Base-by-base conservation (phyloP, 2,888 invertebrate species). In the Eulithis testata region DNA sequence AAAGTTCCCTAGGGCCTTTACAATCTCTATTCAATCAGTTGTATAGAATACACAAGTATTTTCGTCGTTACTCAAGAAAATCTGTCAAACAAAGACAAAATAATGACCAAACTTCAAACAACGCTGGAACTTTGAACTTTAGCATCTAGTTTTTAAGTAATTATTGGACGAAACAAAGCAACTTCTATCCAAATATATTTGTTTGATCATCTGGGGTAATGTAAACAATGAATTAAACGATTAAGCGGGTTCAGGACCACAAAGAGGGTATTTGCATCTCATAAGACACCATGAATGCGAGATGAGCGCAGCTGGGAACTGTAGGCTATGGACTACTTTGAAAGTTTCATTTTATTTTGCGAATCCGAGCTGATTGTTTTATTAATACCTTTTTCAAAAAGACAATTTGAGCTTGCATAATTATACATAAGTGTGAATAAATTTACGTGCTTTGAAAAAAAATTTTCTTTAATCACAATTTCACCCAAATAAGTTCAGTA, bases 221-320 rank as follows among this genome's bases (percentile, higher is more conserved):
- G 62, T 37, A 62, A 56, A 72, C 72, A 72, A 70, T 72, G 76
- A 77, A 75, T 78, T 77, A 75, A 73, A 73, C 75, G 78, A 76
- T 79, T 79, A 79, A 69, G 64, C 63, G 68, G 65, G 51, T 49
- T 14, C 68, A 72, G 70, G 72, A 68, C 71, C 68, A 61, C 60
- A 57, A 60, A 64, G 62, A 67, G 53, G 66, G 72, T 75, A 77
- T 80, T 81, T 77, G 77, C 80, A 77, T 81, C 77, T 75, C 76
- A 74, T 78, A 78, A 76, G 77, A 71, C 60, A 69, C 70, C 69
- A 73, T 79, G 77, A 78, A 79, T 78, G 73, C 66, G 66, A 65
- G 73, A 77, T 72, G 73, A 73, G 72, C 12, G 11, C 68, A 57
- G 68, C 52, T 64, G 67, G 73, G 36, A 49, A 37, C 47, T 14